Evolutionary conservation across 1,140 invertebrate species (phyloP), one percentile per base, ranked within the genome.

Genomic region (Bombus soroeensis): DNA sequence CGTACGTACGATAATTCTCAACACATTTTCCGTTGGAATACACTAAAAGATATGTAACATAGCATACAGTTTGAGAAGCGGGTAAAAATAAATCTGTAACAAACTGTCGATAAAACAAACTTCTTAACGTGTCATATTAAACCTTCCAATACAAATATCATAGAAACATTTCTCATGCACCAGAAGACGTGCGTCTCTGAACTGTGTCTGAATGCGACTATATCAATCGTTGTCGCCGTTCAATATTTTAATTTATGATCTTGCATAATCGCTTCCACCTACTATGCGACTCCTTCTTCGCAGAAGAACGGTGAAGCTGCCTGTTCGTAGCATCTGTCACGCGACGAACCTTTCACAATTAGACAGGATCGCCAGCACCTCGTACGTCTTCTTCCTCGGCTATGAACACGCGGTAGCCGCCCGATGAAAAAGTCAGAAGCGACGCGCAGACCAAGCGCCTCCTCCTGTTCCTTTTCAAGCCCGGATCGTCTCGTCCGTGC

Each of bases 281-380:
- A 62, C 25, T 41, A 57, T 41, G 25, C 37, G 22, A 32, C n/a
- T 83, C 86, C 87, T 90, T 85, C 81, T 91, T 93, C 89, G 87
- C 71, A 87, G 88, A 91, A 93, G 86, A 87, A 68, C 70, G 80
- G 15, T 2, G n/a, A 78, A 86, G 89, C 71, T 92, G 93, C 91
- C 90, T 90, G 86, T 90, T 89, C 88, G 75, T 81, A 88, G 92
- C 90, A 93, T 93, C 91, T 93, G 92, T 93, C 90, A 91, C 91
- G 81, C 91, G 91, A 77, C 87, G 83, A 77, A 59, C 62, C 74
- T 85, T 71, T 90, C 84, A 83, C 90, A 92, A 93, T 93, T 93
- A 93, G 92, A 93, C 84, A 91, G 85, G 78, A 89, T 89, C 87
- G 85, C 57, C 78, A 75, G 66, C 71, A 53, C 47, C 59, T 62